Conservation (phyloP, 2,113 vertebrate species). For the Oryzias celebensis region DNA sequence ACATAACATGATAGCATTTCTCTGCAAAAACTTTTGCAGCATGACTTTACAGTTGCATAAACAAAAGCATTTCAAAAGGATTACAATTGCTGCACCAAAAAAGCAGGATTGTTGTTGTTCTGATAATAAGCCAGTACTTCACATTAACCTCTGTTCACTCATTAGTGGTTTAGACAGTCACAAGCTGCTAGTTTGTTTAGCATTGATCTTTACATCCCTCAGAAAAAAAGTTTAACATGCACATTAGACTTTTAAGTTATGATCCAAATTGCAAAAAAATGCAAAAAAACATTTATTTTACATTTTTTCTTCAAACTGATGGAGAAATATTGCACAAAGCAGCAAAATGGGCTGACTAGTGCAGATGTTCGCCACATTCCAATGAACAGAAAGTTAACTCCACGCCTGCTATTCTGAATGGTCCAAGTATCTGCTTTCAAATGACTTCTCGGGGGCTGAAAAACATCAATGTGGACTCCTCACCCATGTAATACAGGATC, state of each 20-base stretch:
- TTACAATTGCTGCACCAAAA: slow-evolving; percentile 27
- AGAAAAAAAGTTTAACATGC: slow-evolving; percentile 17
- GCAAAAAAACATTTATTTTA: not conserved
- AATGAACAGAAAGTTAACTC: slow-evolving; percentile 9
- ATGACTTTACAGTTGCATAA: too few relatives aligned
- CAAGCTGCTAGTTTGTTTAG: slow-evolving; percentile 7
- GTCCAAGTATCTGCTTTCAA: slow-evolving; percentile 27
- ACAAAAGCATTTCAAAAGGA: slow-evolving; percentile 14
- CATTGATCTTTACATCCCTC: slow-evolving; percentile 11
- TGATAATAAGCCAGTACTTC: slow-evolving; percentile 23
- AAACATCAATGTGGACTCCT: slow-evolving; percentile 27
- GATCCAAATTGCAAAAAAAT: slow-evolving; percentile 1
- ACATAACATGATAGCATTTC: too few relatives aligned
- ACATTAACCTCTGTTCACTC: slow-evolving; percentile 23
- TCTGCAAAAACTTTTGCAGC: slow-evolving; percentile 22
- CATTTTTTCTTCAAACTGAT: not conserved
- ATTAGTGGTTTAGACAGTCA: not conserved
- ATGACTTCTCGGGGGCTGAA: slow-evolving; percentile 15
- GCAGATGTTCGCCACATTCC: slow-evolving; percentile 4
- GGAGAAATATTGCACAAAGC: slow-evolving; percentile 17
- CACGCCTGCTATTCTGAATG: slow-evolving; percentile 4
- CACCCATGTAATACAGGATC: slow-evolving; percentile 47
- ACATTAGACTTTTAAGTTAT: slow-evolving; percentile 1
- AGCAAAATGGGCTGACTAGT: slow-evolving; percentile 9
- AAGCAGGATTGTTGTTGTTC: slow-evolving; percentile 28